Conservation (phyloP, 1,140 invertebrate species). For the Caenorhabditis elegans region WBcel235 BX284605.5:14501001-14501500, state of each 20-base stretch:
- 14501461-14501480: constrained; percentile 12
- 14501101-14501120: constrained; percentile 2
- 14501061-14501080: neutral
- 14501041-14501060: too few relatives aligned
- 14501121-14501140: neutral
- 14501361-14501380: neutral
- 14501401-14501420: neutral
- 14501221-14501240: neutral
- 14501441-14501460: constrained; percentile 16
- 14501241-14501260: neutral
- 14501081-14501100: neutral
- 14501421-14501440: neutral
- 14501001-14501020: too few relatives aligned
- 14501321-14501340: neutral
- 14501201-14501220: neutral
- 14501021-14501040: too few relatives aligned
- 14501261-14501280: constrained; percentile 22
- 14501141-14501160: neutral
- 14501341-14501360: constrained; percentile 19
- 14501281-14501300: constrained; percentile 20
- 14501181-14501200: neutral
- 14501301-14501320: neutral
- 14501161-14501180: neutral
- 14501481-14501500: neutral
- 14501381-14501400: neutral